A percentile compares a stretch with the other conserved stretches of the same genome.
phyloP scores from a whole-genome alignment of 2,797 vertebrate species.

The Melanotaenia boesemani region DNA sequence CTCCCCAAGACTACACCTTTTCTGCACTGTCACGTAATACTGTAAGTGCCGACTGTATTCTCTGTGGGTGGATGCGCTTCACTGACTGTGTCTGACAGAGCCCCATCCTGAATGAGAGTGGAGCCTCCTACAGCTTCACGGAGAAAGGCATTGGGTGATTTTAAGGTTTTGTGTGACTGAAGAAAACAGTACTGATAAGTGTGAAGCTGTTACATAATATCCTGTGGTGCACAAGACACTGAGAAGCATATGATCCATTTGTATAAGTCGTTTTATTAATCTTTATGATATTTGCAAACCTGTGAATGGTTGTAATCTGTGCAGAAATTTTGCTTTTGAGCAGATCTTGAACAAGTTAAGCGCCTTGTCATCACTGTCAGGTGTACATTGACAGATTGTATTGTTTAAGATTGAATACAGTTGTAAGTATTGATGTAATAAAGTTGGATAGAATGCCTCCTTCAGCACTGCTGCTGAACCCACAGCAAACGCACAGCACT shows the following conservation, averaged over 20 bases:
- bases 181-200: conserved; percentile 49
- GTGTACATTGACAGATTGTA: conserved; percentile 28
- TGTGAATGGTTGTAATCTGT: conserved; percentile 15
- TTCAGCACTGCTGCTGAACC: conserved; percentile 48
- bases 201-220: conserved; percentile 71
- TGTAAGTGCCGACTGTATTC: conserved; percentile 54
- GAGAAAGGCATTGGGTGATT: conserved; percentile 43
- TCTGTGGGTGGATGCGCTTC: conserved; percentile 67
- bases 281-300: conserved; percentile 15
- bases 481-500: conserved; percentile 48
- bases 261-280: conserved; percentile 23
- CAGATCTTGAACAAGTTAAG: conserved; percentile 14
- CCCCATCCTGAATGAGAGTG: conserved; percentile 54
- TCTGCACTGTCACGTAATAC: conserved; percentile 47
- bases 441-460: conserved; percentile 49
- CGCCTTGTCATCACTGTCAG: conserved; percentile 24
- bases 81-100: conserved; percentile 60
- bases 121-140: conserved; percentile 34
- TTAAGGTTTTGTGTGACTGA: conserved; percentile 40
- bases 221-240: conserved; percentile 24
- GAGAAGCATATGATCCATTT: conserved; percentile 21
- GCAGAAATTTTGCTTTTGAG: conserved; percentile 6
- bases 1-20: conserved; percentile 37
- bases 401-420: conserved; percentile 41
- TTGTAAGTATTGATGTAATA: conserved; percentile 38